A percentile compares a stretch with the other conserved stretches of the same genome.
These are phyloP conservation scores for Aramus guarauna DNA, from an alignment of 2,113 vertebrate genomes.

Conservation along the genomic window DNA sequence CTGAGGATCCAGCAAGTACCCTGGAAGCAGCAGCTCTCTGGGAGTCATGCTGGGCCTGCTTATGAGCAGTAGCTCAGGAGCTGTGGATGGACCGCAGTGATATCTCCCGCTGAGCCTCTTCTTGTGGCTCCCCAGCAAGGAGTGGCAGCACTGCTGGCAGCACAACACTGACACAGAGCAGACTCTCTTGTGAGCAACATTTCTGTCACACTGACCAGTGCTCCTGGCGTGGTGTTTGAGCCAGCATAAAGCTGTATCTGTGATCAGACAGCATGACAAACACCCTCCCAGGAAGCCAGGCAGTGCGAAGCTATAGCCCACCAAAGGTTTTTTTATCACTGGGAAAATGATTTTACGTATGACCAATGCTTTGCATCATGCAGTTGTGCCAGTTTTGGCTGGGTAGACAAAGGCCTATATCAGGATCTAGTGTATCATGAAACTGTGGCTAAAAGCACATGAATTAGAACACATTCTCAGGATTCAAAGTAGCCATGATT, in stretches of 20 bases:
- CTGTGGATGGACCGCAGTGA: neutral
- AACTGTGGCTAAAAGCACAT: neutral
- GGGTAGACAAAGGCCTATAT: neutral
- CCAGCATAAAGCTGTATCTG: neutral
- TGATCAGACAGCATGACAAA: neutral
- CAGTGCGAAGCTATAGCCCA: neutral
- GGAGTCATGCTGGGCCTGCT: neutral
- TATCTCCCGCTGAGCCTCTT: neutral
- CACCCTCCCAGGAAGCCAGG: neutral
- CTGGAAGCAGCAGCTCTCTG: neutral
- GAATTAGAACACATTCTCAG: neutral
- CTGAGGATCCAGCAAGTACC: neutral
- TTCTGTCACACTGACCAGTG: neutral
- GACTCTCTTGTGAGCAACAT: neutral
- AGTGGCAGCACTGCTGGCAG: neutral
- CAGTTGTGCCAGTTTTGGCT: neutral
- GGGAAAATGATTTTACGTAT: neutral
- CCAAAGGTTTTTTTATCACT: neutral
- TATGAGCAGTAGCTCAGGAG: neutral
- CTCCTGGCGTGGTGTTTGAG: neutral
- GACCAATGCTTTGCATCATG: neutral
- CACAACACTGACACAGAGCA: neutral
- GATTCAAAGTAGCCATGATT: neutral
- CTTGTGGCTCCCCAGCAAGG: neutral
- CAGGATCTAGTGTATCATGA: neutral